Evolutionary conservation across 2,113 vertebrate species (phyloP), one percentile per base, ranked within the genome.

Genomic region (Nipponia nippon): DNA sequence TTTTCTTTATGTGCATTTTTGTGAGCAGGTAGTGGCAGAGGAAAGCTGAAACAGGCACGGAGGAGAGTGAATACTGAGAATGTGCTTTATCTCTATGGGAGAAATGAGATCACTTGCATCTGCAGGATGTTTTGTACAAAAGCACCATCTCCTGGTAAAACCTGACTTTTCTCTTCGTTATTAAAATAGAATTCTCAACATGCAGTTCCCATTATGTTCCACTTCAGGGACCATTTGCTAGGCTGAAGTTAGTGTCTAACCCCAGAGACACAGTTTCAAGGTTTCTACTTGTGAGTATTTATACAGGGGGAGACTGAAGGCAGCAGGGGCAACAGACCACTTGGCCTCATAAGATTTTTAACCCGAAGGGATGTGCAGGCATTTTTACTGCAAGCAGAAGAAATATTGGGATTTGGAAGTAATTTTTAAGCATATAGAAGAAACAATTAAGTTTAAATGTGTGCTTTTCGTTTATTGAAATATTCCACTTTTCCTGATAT

Each of bases 81-180:
- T 22, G 46, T 4, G 21, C 27, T 91, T 80, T 83, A 83, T 47
- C 58, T 96, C 94, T 85, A 80, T 29, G 70, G 87, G 67, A 90
- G 82, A 78, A 96, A 96, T 5, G 34, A 96, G 53, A 73, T 21
- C 6, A 25, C 73, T 97, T 85, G 91, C 61, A 71, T 94, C 79
- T 86, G 92, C 94, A 85, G 90, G 87, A 97, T 97, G 90, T 72
- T 97, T 97, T 97, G 96, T 97, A 93, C 96, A 94, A 98, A 98
- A 97, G 98, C 98, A 98, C 98, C 98, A 98, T 97, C 98, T 98
- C 97, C 98, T 98, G 98, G 98, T 70, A 96, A 96, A 97, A 88
- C 44, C 62, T 59, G 90, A 73, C 66, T 96, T 97, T 87, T 82
- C 70, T 59, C 70, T 53, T 88, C 49, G 2, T 67, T 91, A 91